phyloP scores from a whole-genome alignment of 1,140 invertebrate species.

The Orius insidiosus region DNA sequence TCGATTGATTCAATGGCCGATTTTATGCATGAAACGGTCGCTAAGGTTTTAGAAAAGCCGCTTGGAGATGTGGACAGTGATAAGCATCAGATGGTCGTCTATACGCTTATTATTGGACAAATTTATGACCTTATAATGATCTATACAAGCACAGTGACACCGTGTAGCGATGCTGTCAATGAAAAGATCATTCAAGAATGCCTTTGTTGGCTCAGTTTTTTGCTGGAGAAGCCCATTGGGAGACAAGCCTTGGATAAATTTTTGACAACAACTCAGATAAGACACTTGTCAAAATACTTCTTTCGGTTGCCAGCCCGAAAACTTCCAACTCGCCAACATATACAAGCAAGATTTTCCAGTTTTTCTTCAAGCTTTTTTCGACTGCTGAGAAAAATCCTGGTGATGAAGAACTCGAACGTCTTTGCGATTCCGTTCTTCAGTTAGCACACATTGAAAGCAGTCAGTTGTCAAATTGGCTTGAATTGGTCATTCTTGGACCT shows the following conservation, averaged over 20 bases:
- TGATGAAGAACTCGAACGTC: slow-evolving; percentile 43
- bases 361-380: slow-evolving; percentile 62
- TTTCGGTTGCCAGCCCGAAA: slow-evolving; percentile 49
- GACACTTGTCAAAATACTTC: slow-evolving; percentile 49
- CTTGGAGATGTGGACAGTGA: slow-evolving; percentile 39
- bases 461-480: slow-evolving; percentile 49
- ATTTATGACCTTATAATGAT: slow-evolving; percentile 51
- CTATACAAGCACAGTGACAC: slow-evolving; percentile 26
- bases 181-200: slow-evolving; percentile 51
- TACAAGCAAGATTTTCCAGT: slow-evolving; percentile 59
- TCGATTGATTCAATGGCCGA: slow-evolving; percentile 56
- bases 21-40: slow-evolving; percentile 42
- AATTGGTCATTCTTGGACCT: slow-evolving; percentile 43
- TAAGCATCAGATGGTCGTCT: slow-evolving; percentile 41
- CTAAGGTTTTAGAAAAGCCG: slow-evolving; percentile 34
- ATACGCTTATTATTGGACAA: slow-evolving; percentile 41
- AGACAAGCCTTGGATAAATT: slow-evolving; percentile 64
- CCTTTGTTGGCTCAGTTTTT: slow-evolving; percentile 64
- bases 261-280: slow-evolving; percentile 29
- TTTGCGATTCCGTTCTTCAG: slow-evolving; percentile 48
- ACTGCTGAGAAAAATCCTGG: slow-evolving; percentile 33
- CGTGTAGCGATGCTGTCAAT: slow-evolving; percentile 33
- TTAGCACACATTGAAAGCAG: slow-evolving; percentile 43
- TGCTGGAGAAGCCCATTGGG: slow-evolving; percentile 59
- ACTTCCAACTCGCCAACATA: slow-evolving; percentile 43